Evolutionary conservation across 2,797 vertebrate species (phyloP), one percentile per base, ranked within the genome.

Genomic region (Tamandua tetradactyla): DNA sequence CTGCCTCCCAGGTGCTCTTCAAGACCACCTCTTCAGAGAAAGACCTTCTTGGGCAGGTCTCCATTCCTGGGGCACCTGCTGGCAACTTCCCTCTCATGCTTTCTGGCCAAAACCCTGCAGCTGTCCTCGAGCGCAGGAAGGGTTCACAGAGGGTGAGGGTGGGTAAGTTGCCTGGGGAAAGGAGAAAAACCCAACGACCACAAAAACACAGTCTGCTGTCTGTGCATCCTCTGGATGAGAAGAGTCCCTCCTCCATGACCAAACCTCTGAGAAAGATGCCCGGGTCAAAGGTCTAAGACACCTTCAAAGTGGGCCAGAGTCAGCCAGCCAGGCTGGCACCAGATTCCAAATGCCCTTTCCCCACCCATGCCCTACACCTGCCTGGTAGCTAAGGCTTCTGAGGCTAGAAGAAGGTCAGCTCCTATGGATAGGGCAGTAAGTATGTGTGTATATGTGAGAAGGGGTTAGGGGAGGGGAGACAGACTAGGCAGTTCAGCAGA

Each of bases 261-360:
- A 87, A 97, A 94, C 55, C 64, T 95, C 97, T 96, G 97, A 97
- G 97, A 97, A 95, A 72, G 44, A 87, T 61, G 88, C 71, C 66
- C 71, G 95, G 95, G 95, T 71, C 83, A 52, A 85, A 90, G 3
- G 59, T 72, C 42, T 86, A 86, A 3, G 61, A 90, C 10, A 35
- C 57, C 52, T 87, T 75, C 64, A 27, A n/a, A 37, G 72, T 32
- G 69, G 86, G 78, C 61, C n/a, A 57, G 82, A 0, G 35, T 69
- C 71, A 68, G 88, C 49, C 47, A 61, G 18, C 14, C 13, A 30
- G 84, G 74, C 49, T 0, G 83, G 75, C 69, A 64, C 44, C 69
- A 40, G 61, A 66, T 20, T 52, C 80, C 59, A 59, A 40, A n/a
- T 7, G n/a, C 84, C 52, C 40, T 78, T 72, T 64, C 75, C 75